Evolutionary conservation across 1,140 invertebrate species (phyloP), one percentile per base, ranked within the genome.

Genomic region (Nymphalis io): DNA sequence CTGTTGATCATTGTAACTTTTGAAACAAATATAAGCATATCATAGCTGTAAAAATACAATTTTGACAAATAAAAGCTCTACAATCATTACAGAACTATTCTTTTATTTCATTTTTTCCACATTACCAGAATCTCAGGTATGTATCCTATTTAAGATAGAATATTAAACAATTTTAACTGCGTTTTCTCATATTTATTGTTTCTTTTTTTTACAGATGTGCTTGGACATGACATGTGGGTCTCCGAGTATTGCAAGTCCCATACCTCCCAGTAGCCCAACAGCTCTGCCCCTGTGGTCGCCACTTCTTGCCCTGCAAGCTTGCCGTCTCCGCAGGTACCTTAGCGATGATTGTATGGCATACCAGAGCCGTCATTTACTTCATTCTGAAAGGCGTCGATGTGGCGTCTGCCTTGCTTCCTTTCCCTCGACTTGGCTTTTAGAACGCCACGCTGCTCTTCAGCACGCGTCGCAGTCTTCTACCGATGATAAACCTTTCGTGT

Each of bases 401-500:
- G 94, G 95, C 3, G 95, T 96, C 1, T 97, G 96, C 82, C 93
- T 96, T 74, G 96, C 96, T 1, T 95, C 94, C 10, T 97, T 97
- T 79, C 96, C 96, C 13, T 96, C 96, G 6, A 93, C 95, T 0
- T 96, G 96, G 96, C 92, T 97, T 8, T 89, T 97, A 20, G 96
- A 97, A 84, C 94, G 96, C 68, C 96, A 97, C 77, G 95, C 95
- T 1, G 93, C 95, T 1, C 87, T 97, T 0, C 96, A 97, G 81
- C 96, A 97, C 85, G 92, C 93, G 16, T 87, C 91, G 0, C 93
- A 93, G 53, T 84, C 70, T 0, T 78, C 88, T n/a, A 93, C 93
- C 81, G 95, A 96, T 75, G 96, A 97, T 84, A 98, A 97, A 80
- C 96, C 96, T n/a, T 97, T 97, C 90, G 96, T 96, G 11, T 98